phyloP scores from a whole-genome alignment of 2,797 vertebrate genomes.

The Cossypha heuglini region DNA sequence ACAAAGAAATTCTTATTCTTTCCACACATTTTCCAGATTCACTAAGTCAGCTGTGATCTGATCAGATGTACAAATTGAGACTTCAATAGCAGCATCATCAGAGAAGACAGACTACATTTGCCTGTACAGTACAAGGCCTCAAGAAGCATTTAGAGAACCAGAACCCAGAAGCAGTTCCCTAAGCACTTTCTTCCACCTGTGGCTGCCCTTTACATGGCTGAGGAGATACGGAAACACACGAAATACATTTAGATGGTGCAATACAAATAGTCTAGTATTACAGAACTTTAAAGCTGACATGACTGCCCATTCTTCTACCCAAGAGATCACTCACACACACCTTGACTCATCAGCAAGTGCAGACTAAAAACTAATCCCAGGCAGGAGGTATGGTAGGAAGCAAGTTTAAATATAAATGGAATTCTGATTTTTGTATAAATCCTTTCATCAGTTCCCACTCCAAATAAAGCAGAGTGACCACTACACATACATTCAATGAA shows the following conservation, averaged over 20 bases:
- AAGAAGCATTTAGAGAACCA: not conserved
- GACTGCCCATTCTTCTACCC: not conserved
- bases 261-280: not conserved
- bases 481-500: not conserved
- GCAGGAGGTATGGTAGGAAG: not conserved
- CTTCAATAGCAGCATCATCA: not conserved
- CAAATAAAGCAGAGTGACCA: not conserved
- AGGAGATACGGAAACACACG: not conserved
- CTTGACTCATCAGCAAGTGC: not conserved
- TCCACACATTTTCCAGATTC: not conserved
- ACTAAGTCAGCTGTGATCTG: not conserved
- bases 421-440: not conserved
- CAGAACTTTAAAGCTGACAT: accelerated
- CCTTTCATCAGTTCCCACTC: not conserved
- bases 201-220: not conserved
- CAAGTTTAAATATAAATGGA: not conserved
- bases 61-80: not conserved
- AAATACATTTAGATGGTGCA: not conserved
- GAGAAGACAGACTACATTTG: not conserved
- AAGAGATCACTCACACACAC: not conserved
- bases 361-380: not conserved
- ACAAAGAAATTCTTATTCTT: not conserved
- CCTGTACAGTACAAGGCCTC: not conserved
- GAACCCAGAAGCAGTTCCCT: not conserved
- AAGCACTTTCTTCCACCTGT: not conserved